Base-by-base conservation (phyloP, 2,888 invertebrate genomes). In the Trissolcus japonicus region DNA sequence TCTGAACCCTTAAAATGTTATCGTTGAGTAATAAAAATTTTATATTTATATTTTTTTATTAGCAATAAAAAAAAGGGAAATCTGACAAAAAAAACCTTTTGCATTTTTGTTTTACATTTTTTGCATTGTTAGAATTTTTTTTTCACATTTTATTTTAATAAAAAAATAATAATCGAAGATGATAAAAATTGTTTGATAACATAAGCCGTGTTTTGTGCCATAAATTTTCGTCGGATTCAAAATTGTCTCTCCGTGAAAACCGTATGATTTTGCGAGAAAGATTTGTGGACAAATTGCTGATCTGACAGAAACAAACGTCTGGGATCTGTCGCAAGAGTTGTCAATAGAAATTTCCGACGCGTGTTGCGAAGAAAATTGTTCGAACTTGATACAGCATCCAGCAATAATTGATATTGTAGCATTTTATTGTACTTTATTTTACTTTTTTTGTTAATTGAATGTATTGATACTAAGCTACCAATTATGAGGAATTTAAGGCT, bases 221-320 rank as follows among this genome's bases (percentile, higher is more conserved):
- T 53, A 29, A 21, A 54, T 29, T 59, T 59, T 59, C 66, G 56
- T 71, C 71, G 57, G 66, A 76, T 71, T 71, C 48, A 21, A 61
- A 61, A 51, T 65, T 50, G 51, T 53, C 62, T 72, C 72, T 21
- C 19, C 6, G 16, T 53, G 46, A 72, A 71, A 66, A 67, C 53
- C 60, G 61, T 55, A 50, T 35, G 53, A 54, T 40, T 17, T 62
- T 25, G 51, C 56, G 57, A 41, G 7, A 62, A 68, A 72, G 71
- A 62, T 62, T 67, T 54, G 48, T 35, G 62, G 53, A 72, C 67
- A 72, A 76, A 76, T 67, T 76, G 76, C 76, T 76, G 76, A 76
- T 76, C 59, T 54, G 62, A 67, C 67, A 67, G 65, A 57, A 76
- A 67, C 48, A 57, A 71, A 62, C 76, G 71, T 66, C 57, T 55